phyloP scores from a whole-genome alignment of 2,888 invertebrate genomes.

The Drosophila macrospina region DNA sequence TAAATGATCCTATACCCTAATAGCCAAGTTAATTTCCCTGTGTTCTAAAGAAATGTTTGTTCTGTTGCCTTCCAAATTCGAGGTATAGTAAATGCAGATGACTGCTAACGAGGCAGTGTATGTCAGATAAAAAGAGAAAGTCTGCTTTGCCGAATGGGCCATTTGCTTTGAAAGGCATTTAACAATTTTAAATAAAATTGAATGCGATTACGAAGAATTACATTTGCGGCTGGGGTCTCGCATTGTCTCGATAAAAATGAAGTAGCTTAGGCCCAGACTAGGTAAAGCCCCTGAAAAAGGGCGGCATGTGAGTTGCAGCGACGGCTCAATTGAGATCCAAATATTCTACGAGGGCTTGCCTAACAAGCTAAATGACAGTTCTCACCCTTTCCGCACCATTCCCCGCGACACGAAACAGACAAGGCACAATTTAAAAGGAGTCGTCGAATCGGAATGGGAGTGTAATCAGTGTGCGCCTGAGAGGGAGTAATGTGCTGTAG shows the following conservation, averaged over 20 bases:
- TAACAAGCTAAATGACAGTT: slow-evolving; percentile 55
- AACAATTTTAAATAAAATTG: slow-evolving; percentile 81
- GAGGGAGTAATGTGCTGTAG: not conserved
- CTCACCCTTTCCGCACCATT: slow-evolving; percentile 21
- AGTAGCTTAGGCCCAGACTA: slow-evolving; percentile 40
- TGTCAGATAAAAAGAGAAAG: slow-evolving; percentile 12
- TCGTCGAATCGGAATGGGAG: slow-evolving; percentile 22
- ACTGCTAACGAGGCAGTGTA: not conserved
- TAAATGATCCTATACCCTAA: too few species aligned
- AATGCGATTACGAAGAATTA: slow-evolving; percentile 76
- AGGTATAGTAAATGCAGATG: not conserved
- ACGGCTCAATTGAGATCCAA: slow-evolving; percentile 36
- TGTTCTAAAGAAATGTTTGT: too few species aligned
- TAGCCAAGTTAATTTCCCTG: too few species aligned
- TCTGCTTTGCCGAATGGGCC: slow-evolving; percentile 42
- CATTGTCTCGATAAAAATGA: slow-evolving; percentile 67
- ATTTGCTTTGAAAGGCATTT: slow-evolving; percentile 60
- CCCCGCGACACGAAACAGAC: slow-evolving; percentile 15
- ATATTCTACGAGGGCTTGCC: slow-evolving; percentile 35
- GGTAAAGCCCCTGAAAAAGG: slow-evolving; percentile 39
- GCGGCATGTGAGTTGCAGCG: slow-evolving; percentile 45
- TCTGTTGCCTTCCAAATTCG: too few species aligned
- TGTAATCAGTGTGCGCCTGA: slow-evolving; percentile 50
- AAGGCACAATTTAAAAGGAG: slow-evolving; percentile 38
- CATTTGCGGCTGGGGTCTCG: slow-evolving; percentile 63